Percentiles rank a stretch among this genome's conserved stretches.
phyloP scores from a whole-genome alignment of 2,888 invertebrate genomes.

The Ischnus inquisitorius region DNA sequence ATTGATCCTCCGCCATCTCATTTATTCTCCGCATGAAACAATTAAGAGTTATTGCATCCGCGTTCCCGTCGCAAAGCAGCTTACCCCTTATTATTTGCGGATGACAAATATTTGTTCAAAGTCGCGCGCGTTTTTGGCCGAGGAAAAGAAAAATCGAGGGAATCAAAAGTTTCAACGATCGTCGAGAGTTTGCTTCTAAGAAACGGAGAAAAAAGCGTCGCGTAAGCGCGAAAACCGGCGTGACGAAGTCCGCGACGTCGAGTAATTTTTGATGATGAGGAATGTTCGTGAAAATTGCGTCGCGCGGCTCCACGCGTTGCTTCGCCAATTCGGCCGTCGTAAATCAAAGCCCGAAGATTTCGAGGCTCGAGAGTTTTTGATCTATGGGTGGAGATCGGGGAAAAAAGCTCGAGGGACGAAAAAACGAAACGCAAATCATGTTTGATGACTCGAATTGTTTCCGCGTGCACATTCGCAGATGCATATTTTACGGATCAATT shows the following conservation, averaged over 20 bases:
- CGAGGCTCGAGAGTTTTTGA: constrained; percentile 26
- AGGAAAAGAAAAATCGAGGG: not conserved
- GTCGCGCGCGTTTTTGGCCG: not conserved
- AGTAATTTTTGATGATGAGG: constrained; percentile 63
- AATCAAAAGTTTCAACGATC: constrained; percentile 34
- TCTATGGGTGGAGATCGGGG: not conserved
- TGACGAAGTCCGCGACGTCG: constrained; percentile 29
- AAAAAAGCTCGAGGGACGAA: too few relatives aligned
- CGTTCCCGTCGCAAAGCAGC: not conserved
- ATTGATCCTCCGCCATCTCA: constrained; percentile 19
- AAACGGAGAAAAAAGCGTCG: constrained; percentile 28
- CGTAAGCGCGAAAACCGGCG: constrained; percentile 32
- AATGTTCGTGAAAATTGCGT: constrained; percentile 54
- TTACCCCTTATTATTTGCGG: constrained; percentile 1
- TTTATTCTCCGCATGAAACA: constrained; percentile 4
- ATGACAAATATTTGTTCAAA: constrained; percentile 33
- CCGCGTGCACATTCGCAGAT: constrained; percentile 16
- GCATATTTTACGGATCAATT: constrained; percentile 56
- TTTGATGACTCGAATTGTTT: not conserved
- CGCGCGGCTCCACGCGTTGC: constrained; percentile 22
- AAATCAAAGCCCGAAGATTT: constrained; percentile 54
- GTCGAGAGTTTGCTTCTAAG: not conserved
- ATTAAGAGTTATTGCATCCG: not conserved
- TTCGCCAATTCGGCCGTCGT: constrained; percentile 43
- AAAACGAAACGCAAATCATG: too few relatives aligned